Base-by-base conservation (phyloP, 2,797 vertebrate species). In the Mormyrus proboscirostris region DNA sequence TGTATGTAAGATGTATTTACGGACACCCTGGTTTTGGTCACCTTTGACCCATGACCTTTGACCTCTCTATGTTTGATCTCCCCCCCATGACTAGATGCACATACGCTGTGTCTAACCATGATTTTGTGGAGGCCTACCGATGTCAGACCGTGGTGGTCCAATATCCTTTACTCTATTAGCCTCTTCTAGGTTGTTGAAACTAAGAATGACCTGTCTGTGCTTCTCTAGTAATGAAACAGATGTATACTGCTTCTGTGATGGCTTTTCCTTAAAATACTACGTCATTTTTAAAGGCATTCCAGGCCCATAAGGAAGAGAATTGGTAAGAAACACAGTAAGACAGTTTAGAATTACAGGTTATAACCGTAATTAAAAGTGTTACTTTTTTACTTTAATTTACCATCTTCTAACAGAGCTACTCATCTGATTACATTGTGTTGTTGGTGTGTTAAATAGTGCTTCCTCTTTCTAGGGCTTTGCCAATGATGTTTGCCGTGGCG, bases 291-390 rank as follows among this genome's bases (percentile, higher is more conserved):
- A 95, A 96, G 91, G 98, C 97, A 0, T 98, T 99, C 93, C 98
- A 99, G 93, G 97, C 97, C 3, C 98, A 99, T 91, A 99, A 99
- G 93, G 98, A 99, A 90, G 98, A 99, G 93, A 99, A 99, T 93
- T 99, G 98, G 98, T 99, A 93, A 97, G 97, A 94, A 73, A 76
- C 25, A n/a, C 2, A 25, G 3, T 65, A 57, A 89, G 16, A 55
- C 10, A 33, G 38, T 19, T 33, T 25, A 62, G 16, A 84, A 10
- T 82, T 19, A 25, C n/a, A 33, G 9, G 62, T 69, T 69, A 33
- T 33, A 69, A 33, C 9, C 4, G 0, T 73, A 33, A 33, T 38
- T 38, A 38, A 2, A 6, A 73, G 29, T 16, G 12, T 73, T 51
- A 3, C 4, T 84, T 51, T 84, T 10, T 50, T 14, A 25, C 6